A percentile compares a stretch with the other conserved stretches of the same genome.
Conservation (phyloP, 2,888 invertebrate species). For the Zygaena filipendulae region DNA sequence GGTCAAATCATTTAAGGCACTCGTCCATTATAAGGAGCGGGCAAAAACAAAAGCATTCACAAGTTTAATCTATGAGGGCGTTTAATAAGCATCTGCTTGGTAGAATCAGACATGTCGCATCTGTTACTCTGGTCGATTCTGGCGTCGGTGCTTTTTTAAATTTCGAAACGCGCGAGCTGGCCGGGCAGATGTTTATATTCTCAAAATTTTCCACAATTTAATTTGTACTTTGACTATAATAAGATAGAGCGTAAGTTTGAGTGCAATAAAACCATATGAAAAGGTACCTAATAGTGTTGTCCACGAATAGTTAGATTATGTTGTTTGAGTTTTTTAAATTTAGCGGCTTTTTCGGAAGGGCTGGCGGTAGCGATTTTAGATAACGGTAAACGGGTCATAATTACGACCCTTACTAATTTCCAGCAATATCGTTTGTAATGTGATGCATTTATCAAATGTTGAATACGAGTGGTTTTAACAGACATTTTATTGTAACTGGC, state of each 20-base stretch:
- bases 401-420: constrained; percentile 41
- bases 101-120: constrained; percentile 64
- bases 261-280: constrained; percentile 3
- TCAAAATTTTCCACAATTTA: constrained; percentile 16
- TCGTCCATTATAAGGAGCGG: constrained; percentile 38
- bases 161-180: constrained; percentile 58
- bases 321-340: constrained; percentile 59
- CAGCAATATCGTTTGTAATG: constrained; percentile 39
- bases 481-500: too few relatives aligned
- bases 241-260: constrained; percentile 19
- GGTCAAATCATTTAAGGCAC: constrained; percentile 51
- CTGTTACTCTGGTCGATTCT: constrained; percentile 54
- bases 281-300: constrained; percentile 24
- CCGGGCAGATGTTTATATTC: constrained; percentile 53
- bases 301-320: constrained; percentile 50
- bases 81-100: constrained; percentile 63
- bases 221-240: constrained; percentile 20
- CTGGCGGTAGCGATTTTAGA: constrained; percentile 48
- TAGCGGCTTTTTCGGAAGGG: constrained; percentile 40
- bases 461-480: constrained; percentile 32
- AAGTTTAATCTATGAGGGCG: constrained; percentile 59
- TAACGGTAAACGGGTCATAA: constrained; percentile 59
- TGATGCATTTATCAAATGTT: constrained; percentile 47
- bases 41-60: constrained; percentile 55
- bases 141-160: constrained; percentile 46